phyloP scores from a whole-genome alignment of 2,888 invertebrate species.

The Eristalis tenax region DNA sequence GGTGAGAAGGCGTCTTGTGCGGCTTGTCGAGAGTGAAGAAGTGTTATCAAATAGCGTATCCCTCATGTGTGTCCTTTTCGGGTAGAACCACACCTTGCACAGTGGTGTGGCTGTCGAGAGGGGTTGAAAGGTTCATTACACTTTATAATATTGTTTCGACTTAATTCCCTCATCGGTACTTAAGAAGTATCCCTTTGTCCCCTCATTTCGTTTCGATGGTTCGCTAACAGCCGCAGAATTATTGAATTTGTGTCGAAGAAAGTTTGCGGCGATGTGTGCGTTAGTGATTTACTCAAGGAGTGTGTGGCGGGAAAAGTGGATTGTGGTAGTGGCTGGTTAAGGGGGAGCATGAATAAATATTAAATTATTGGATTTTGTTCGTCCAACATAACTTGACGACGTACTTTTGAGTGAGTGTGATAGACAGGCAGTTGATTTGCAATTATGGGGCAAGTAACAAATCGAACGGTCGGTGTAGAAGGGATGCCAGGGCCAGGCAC shows the following conservation, averaged over 20 bases:
- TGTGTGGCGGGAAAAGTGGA: too few species aligned
- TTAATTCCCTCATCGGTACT: slow-evolving; percentile 27
- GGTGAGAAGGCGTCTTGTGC: slow-evolving; percentile 29
- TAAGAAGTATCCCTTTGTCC: neutral
- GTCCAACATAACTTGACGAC: too few species aligned
- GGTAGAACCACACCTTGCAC: slow-evolving; percentile 4
- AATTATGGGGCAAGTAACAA: too few species aligned
- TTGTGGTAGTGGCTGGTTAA: too few species aligned
- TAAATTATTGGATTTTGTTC: too few species aligned
- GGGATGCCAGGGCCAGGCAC: too few species aligned
- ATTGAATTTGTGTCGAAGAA: neutral
- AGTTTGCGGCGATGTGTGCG: too few species aligned
- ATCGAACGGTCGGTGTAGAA: too few species aligned
- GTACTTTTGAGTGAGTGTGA: too few species aligned
- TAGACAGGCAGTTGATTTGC: too few species aligned
- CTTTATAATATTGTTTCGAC: slow-evolving; percentile 48
- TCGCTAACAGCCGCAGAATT: neutral
- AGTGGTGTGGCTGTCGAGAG: neutral
- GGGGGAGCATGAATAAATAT: too few species aligned
- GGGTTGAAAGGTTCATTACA: slow-evolving; percentile 42
- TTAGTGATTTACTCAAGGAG: too few species aligned
- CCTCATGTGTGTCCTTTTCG: neutral
- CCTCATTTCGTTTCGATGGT: neutral
- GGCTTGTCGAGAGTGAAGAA: neutral
- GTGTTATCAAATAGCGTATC: slow-evolving; percentile 36